Percentiles rank a stretch among this genome's conserved stretches.
Evolutionary conservation across 92 coral and sea anemone species (phyloP).

Genomic region (Porites evermanni): DNA sequence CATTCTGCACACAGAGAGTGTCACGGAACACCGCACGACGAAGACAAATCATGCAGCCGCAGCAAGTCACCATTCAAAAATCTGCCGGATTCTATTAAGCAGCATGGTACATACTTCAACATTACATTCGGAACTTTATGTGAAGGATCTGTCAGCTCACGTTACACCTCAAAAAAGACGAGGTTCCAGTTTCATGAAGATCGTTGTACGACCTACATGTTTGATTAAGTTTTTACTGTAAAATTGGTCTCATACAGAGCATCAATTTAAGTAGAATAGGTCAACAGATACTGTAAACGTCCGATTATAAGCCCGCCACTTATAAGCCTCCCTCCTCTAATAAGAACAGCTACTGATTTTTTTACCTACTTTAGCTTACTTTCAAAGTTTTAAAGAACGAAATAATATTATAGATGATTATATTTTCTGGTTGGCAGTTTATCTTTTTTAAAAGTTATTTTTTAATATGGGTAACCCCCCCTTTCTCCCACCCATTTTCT

Average conservation of each 20-base stretch:
- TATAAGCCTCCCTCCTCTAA: too few relatives aligned
- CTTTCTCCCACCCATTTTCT: too few relatives aligned
- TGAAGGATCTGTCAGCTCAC: neutral
- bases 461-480: too few relatives aligned
- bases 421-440: too few relatives aligned
- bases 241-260: neutral
- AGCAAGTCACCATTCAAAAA: neutral
- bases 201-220: neutral
- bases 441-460: too few relatives aligned
- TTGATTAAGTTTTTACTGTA: neutral
- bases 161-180: neutral
- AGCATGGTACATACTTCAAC: slow-evolving; percentile 42
- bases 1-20: slow-evolving; percentile 60
- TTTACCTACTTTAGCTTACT: too few relatives aligned
- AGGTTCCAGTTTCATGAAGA: neutral
- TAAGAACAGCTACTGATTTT: too few relatives aligned
- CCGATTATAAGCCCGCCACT: too few relatives aligned
- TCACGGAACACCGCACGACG: slow-evolving; percentile 43
- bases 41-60: slow-evolving; percentile 44
- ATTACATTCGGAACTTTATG: slow-evolving; percentile 30
- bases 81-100: neutral
- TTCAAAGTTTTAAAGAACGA: too few relatives aligned
- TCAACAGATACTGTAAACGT: too few relatives aligned
- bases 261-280: neutral
- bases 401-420: too few relatives aligned